These are phyloP conservation scores for Hermatobates lingyangjiaoensis DNA, from an alignment of 1,140 invertebrate species.

Conservation along the genomic window DNA sequence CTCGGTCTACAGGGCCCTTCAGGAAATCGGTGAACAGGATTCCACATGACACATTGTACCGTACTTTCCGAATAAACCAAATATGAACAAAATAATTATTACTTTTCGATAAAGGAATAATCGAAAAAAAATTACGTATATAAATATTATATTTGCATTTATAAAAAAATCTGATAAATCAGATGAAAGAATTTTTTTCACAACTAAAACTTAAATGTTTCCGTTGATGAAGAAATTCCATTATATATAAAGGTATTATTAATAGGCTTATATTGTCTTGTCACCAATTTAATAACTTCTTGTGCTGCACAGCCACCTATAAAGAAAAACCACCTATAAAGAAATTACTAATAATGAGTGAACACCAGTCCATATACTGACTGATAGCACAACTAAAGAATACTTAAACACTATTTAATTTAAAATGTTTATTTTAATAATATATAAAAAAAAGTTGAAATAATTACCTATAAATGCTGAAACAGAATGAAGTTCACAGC, in stretches of 20 bases:
- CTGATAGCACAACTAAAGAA: not conserved
- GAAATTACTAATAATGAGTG: slow-evolving; percentile 1
- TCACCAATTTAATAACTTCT: slow-evolving; percentile 94
- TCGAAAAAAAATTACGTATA: too few species aligned
- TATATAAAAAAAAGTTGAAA: slow-evolving; percentile 2
- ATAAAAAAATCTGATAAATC: too few species aligned
- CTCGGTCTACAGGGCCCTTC: too few species aligned
- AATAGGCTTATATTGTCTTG: slow-evolving; percentile 87
- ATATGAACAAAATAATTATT: too few species aligned
- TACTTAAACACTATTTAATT: not conserved
- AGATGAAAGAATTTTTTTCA: too few species aligned
- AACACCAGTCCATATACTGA: not conserved
- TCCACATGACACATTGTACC: too few species aligned
- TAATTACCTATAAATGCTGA: slow-evolving; percentile 66
- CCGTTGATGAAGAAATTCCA: slow-evolving; percentile 71
- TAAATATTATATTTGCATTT: too few species aligned
- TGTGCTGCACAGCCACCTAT: slow-evolving; percentile 77
- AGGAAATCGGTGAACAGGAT: too few species aligned
- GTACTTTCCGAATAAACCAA: too few species aligned
- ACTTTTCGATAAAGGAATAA: too few species aligned
- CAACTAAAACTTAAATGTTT: slow-evolving; percentile 48
- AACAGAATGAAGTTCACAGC: slow-evolving; percentile 84
- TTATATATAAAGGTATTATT: slow-evolving; percentile 94
- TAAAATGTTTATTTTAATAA: not conserved
- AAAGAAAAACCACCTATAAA: slow-evolving; percentile 12